These are phyloP conservation scores for Paracentrotus lividus DNA, from an alignment of 53 echinoderm and acorn worm genomes.

Conservation along the genomic window DNA sequence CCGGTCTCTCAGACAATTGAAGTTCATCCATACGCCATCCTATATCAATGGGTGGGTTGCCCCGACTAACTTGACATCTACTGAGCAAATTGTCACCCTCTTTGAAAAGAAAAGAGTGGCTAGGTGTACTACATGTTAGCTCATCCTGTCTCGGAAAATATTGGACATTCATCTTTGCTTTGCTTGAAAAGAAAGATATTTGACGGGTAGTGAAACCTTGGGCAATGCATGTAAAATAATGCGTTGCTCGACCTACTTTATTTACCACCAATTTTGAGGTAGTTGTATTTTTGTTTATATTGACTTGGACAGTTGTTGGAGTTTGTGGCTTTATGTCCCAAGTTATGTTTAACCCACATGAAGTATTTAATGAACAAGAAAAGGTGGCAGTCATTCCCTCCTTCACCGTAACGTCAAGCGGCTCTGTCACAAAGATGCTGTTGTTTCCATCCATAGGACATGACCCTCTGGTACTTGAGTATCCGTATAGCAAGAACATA, in stretches of 20 bases:
- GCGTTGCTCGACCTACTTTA: not conserved
- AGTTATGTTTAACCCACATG: not conserved
- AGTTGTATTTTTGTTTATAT: not conserved
- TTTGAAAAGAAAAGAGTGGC: not conserved
- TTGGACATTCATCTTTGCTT: not conserved
- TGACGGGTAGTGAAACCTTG: not conserved
- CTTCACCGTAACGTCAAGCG: not conserved
- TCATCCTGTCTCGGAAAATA: not conserved
- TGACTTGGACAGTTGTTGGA: not conserved
- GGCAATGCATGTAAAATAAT: not conserved
- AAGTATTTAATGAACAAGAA: not conserved
- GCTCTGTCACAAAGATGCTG: not conserved
- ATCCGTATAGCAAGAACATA: not conserved
- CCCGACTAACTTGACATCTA: not conserved
- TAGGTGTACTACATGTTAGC: not conserved
- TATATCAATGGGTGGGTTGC: not conserved
- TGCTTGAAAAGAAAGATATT: not conserved
- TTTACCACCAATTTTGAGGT: not conserved
- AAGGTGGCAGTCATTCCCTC: not conserved
- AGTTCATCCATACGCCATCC: not conserved
- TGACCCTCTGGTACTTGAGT: not conserved
- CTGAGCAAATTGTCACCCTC: not conserved
- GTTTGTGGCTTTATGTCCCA: not conserved
- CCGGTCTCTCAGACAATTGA: not conserved
- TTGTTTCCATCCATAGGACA: not conserved